Evolutionary conservation across 2,888 invertebrate genomes (phyloP).

Genomic region (Nomada fabriciana): DNA sequence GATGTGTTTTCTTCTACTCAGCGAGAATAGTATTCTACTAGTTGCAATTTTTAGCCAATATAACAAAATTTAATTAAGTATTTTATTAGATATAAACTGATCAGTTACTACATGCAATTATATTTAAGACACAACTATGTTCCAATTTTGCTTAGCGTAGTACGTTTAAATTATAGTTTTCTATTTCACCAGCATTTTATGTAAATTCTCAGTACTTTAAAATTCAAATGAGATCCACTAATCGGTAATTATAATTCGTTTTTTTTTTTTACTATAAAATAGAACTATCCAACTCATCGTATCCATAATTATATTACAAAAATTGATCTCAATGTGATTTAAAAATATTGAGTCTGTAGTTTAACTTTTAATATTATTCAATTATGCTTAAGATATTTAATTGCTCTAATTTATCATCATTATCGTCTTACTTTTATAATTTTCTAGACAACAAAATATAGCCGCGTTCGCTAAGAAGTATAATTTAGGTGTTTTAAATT

Average conservation of each 20-base stretch:
- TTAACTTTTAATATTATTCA: not conserved
- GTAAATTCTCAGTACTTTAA: not conserved
- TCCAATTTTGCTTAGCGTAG: constrained; percentile 19
- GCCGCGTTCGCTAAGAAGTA: not conserved
- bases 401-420: constrained; percentile 2
- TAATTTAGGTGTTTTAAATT: constrained; percentile 5
- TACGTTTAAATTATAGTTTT: constrained; percentile 13
- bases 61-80: not conserved
- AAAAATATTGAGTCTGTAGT: not conserved
- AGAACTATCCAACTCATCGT: not conserved
- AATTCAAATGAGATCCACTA: not conserved
- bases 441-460: not conserved
- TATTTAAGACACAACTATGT: not conserved
- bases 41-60: constrained; percentile 22
- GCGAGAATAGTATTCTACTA: constrained; percentile 11
- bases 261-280: too few species aligned
- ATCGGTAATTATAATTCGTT: not conserved
- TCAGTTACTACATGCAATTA: not conserved
- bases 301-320: not conserved
- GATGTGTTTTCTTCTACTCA: constrained; percentile 12
- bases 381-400: not conserved
- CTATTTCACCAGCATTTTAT: not conserved
- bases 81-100: not conserved
- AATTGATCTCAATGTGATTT: not conserved
- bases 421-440: not conserved